A percentile compares a stretch with the other conserved stretches of the same genome.
phyloP scores from a whole-genome alignment of 2,113 vertebrate genomes.

The Mesitornis unicolor region DNA sequence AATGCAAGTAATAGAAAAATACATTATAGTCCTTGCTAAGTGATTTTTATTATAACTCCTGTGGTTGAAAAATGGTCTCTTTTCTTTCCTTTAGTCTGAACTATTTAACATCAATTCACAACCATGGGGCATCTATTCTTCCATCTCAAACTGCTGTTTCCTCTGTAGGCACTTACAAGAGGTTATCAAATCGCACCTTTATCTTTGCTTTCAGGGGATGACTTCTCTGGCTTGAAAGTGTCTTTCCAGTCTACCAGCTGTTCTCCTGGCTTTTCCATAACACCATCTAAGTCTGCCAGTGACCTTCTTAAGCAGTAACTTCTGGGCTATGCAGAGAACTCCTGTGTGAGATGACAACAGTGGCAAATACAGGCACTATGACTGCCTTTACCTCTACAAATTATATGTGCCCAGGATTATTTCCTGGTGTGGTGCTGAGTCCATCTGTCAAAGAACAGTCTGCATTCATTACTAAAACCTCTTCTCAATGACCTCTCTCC shows the following conservation, averaged over 20 bases:
- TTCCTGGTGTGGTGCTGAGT: neutral
- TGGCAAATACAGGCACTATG: neutral
- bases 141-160: neutral
- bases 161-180: neutral
- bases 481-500: neutral
- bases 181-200: neutral
- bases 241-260: neutral
- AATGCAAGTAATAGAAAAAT: neutral
- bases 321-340: neutral
- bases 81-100: neutral
- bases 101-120: neutral
- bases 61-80: neutral
- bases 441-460: neutral
- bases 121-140: neutral
- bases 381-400: neutral
- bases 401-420: neutral
- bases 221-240: neutral
- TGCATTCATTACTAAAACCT: neutral
- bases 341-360: neutral
- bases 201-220: neutral
- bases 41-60: neutral
- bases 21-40: neutral
- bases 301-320: rapidly evolving
- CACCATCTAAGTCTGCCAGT: neutral
- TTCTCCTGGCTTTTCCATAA: neutral